Percentiles rank a stretch among this genome's conserved stretches.
phyloP scores from a whole-genome alignment of 1,140 invertebrate species.

The Bactericera cockerelli region DNA sequence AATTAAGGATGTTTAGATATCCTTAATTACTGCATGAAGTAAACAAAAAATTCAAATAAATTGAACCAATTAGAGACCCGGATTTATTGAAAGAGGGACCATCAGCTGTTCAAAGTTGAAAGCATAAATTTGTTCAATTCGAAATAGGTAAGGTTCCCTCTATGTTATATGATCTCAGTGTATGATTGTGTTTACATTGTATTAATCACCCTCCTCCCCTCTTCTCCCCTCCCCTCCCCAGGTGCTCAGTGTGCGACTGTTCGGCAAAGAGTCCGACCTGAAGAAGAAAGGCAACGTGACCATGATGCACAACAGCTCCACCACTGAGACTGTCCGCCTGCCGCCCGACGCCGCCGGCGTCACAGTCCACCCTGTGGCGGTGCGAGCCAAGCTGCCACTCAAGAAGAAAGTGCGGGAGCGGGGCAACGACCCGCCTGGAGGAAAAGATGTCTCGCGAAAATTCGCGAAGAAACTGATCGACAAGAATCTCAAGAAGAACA shows the following conservation, averaged over 20 bases:
- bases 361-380: slow-evolving; percentile 50
- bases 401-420: slow-evolving; percentile 52
- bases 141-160: no score
- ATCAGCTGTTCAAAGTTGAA: no score
- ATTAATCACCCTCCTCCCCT: slow-evolving; percentile 13
- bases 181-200: no score
- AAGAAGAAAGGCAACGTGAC: slow-evolving; percentile 61
- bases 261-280: slow-evolving; percentile 55
- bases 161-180: no score
- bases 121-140: no score
- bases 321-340: slow-evolving; percentile 63
- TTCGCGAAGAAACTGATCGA: not conserved
- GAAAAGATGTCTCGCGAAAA: slow-evolving; percentile 10
- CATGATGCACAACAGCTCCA: slow-evolving; percentile 70
- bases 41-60: no score
- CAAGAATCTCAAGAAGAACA: slow-evolving; percentile 13
- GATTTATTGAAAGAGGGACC: no score
- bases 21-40: no score
- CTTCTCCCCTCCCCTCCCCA: no score
- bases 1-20: no score
- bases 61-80: no score
- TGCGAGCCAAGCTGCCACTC: slow-evolving; percentile 53
- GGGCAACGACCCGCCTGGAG: slow-evolving; percentile 4
- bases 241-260: slow-evolving; percentile 58
- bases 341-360: slow-evolving; percentile 48